Percentiles rank a stretch among this genome's conserved stretches.
phyloP scores from a whole-genome alignment of 2,888 invertebrate genomes.

The Entomobrya multifasciata region DNA sequence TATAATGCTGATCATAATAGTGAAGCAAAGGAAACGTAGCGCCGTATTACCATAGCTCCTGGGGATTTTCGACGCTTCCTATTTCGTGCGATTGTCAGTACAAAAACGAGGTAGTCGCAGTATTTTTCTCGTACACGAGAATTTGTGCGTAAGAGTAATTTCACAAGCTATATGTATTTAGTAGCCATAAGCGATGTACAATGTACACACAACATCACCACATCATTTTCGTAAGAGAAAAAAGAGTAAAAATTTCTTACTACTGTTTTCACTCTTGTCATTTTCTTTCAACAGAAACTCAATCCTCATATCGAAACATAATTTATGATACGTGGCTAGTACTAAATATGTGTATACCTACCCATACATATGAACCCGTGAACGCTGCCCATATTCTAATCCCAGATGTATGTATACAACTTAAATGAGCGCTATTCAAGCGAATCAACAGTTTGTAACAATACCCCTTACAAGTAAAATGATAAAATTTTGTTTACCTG shows the following conservation, averaged over 20 bases:
- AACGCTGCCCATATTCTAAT: no score
- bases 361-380: no score
- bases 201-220: not conserved
- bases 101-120: no score
- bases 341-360: not conserved
- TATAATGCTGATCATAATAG: slow-evolving; percentile 12
- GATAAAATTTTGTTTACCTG: slow-evolving; percentile 28
- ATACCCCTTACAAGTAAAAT: slow-evolving; percentile 29
- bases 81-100: not conserved
- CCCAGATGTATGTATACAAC: no score
- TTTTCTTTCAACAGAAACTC: not conserved
- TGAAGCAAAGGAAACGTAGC: slow-evolving; percentile 19
- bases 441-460: not conserved
- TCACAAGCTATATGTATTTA: no score
- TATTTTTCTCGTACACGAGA: no score
- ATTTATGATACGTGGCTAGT: no score
- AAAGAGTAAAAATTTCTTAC: not conserved
- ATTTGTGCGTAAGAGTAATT: no score
- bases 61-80: slow-evolving; percentile 26
- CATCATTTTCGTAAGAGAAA: no score
- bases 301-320: not conserved
- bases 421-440: not conserved
- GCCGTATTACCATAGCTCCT: slow-evolving; percentile 18
- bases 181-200: not conserved
- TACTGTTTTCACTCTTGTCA: not conserved